Conservation (phyloP, 2,888 invertebrate genomes). For the Peribatodes rhomboidaria region DNA sequence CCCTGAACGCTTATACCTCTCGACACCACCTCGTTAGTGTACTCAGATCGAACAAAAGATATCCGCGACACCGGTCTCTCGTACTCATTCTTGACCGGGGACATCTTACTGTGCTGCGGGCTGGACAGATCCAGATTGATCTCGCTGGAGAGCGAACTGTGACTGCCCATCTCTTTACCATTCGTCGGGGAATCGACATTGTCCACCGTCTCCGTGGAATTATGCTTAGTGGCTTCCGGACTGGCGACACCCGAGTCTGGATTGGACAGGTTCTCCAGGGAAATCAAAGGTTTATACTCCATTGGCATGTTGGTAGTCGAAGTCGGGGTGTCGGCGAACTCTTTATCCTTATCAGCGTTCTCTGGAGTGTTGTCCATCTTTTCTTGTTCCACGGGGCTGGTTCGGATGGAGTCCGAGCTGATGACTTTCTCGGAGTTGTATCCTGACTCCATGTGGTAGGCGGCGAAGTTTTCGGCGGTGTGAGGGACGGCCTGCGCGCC, state of each 20-base stretch:
- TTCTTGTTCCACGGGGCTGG: slow-evolving; percentile 82
- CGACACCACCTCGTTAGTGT: slow-evolving; percentile 75
- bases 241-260: slow-evolving; percentile 86
- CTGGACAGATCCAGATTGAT: slow-evolving; percentile 86
- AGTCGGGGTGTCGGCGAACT: slow-evolving; percentile 78
- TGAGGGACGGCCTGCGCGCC: slow-evolving; percentile 71
- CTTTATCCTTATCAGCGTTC: slow-evolving; percentile 85
- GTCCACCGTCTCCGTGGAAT: slow-evolving; percentile 82
- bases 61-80: slow-evolving; percentile 73
- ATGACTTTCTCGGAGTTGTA: slow-evolving; percentile 87
- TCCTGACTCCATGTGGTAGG: slow-evolving; percentile 88
- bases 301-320: slow-evolving; percentile 69
- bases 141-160: slow-evolving; percentile 84
- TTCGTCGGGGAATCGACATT: slow-evolving; percentile 80
- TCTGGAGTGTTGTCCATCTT: slow-evolving; percentile 87
- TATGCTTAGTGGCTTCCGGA: slow-evolving; percentile 86
- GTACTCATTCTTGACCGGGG: slow-evolving; percentile 71
- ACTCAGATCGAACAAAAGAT: slow-evolving; percentile 72
- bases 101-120: slow-evolving; percentile 74
- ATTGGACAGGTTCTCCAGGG: slow-evolving; percentile 77
- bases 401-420: slow-evolving; percentile 79
- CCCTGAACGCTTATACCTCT: slow-evolving; percentile 78
- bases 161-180: slow-evolving; percentile 78
- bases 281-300: slow-evolving; percentile 77
- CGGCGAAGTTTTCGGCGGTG: slow-evolving; percentile 80